Evolutionary conservation across 2,888 invertebrate genomes (phyloP), one percentile per base, ranked within the genome.

Genomic region (Hecatera dysodea): DNA sequence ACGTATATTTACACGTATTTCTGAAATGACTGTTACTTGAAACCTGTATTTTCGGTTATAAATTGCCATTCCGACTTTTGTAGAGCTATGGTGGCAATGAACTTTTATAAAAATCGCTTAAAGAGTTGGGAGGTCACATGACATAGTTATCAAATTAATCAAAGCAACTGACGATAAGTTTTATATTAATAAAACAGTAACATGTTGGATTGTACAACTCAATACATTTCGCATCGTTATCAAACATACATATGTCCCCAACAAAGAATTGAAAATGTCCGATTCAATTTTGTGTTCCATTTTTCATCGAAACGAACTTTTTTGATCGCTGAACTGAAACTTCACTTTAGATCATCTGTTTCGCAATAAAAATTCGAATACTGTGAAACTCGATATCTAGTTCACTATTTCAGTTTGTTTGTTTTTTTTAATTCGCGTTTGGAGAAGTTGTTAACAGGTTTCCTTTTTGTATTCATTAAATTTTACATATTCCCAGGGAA

Each of bases 281-380:
- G 17, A 42, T 50, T 52, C 57, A 57, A 68, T 68, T 67, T 57
- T 39, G 27, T 15, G 36, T 48, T 15, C 46, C 33, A 67, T 74
- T 67, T 67, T 74, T 79, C 80, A 67, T 29, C 46, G n/a, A 59
- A 66, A 46, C 19, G 44, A 56, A 52, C 19, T 33, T 57, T 68
- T 77, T 68, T 68, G n/a, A 17, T 55, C 5, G 33, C 72, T 12
- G 24, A 62, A 68, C 68, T 65, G 48, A 62, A 50, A 50, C 62
- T 75, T 44, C 46, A 12, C n/a, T 64, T 57, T 46, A n/a, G 24
- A 53, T 67, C 50, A 53, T 48, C 48, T 64, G 56, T 75, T 59
- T 62, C 9, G 39, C 39, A 50, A 74, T 65, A 48, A 70, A 62
- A 68, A 64, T 24, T 50, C 19, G 19, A 57, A 57, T 27, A 29